Evolutionary conservation across 1,140 invertebrate species (phyloP).

Genomic region (Phenacoccus solenopsis): DNA sequence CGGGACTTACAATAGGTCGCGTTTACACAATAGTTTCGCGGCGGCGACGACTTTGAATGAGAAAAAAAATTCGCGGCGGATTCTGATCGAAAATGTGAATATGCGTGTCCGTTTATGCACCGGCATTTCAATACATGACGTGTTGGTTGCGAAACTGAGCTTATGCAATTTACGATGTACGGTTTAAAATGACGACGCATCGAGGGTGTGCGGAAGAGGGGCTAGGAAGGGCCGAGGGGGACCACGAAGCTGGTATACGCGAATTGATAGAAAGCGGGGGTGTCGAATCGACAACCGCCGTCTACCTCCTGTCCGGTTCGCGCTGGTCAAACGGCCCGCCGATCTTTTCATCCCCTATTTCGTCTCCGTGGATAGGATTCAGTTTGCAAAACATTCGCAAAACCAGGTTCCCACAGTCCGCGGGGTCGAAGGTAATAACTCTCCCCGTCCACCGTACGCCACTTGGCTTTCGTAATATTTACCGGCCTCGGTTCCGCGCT

Average conservation of each 20-base stretch:
- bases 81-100: neutral
- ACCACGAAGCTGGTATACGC: neutral
- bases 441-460: no score
- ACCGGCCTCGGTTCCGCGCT: no score
- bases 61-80: neutral
- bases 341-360: conserved; percentile 11
- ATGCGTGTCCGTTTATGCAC: neutral
- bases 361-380: no score
- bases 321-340: conserved; percentile 5
- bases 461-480: neutral
- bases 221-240: neutral
- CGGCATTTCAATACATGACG: conserved; percentile 14
- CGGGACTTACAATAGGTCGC: neutral
- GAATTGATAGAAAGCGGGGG: neutral
- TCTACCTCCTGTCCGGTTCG: neutral
- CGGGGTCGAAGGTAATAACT: neutral
- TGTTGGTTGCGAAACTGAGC: conserved; percentile 15
- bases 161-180: conserved; percentile 7
- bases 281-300: neutral
- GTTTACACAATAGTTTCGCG: neutral
- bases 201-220: neutral
- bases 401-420: neutral
- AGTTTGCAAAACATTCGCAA: neutral
- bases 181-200: conserved; percentile 12
- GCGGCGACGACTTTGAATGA: no score